Evolutionary conservation across 2,797 vertebrate genomes (phyloP), one percentile per base, ranked within the genome.

Genomic region (Pelodytes ibericus): DNA sequence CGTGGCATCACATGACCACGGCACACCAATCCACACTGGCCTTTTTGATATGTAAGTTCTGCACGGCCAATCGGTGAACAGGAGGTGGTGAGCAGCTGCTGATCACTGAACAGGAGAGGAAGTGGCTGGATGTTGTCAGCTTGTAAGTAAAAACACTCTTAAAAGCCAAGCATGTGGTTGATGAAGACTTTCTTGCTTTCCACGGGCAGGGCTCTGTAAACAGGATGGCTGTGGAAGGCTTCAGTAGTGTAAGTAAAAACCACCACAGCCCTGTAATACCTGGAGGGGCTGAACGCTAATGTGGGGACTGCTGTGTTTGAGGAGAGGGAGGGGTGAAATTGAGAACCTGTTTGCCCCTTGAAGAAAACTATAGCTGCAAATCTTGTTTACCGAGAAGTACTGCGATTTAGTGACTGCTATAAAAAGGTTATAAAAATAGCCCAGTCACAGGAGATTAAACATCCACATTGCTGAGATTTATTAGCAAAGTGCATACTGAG

Each of bases 221-320:
- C 56, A 64, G 58, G 25, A 81, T 81, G 80, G 80, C 80, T 18
- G 71, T 71, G 71, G 71, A 81, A 78, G 80, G 80, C 64, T 77
- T 60, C 64, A 66, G 64, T 63, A 24, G 59, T 10, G 80, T 81
- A 81, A 81, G 75, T 81, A 60, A 65, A 36, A 58, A 59, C 16
- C 15, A 29, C 16, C 39, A 57, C 9, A 4, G 26, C 47, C 39
- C 22, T 36, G 41, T 67, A 44, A 18, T 33, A 16, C 36, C 44
- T 47, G 44, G 13, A 13, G 4, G 11, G 10, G 30, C 49, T 33
- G n/a, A n/a, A 36, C 33, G 11, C 9, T 51, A 22, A 16, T 24
- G 30, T 53, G 31, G 71, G 31, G 25, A 36, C 11, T 36, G 33
- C 33, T 6, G 51, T 18, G 8, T 36, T 18, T 16, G 47, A 44